Percentiles rank a stretch among this genome's conserved stretches.
phyloP scores from a whole-genome alignment of 1,140 invertebrate genomes.

The Physella acuta region DNA sequence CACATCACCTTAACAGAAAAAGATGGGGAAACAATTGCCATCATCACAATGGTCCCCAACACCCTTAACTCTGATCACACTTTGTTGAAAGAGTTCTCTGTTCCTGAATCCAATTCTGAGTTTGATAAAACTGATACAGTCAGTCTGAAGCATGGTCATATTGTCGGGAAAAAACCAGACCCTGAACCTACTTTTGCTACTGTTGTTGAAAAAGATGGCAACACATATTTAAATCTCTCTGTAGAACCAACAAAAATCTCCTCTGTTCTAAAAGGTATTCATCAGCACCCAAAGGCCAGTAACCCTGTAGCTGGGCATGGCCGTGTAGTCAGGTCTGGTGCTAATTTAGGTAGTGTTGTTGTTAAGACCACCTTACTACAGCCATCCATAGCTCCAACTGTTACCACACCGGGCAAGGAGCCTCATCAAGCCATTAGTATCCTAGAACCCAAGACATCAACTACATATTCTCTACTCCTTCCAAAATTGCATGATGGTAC shows the following conservation, averaged over 20 bases:
- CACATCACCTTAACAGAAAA: constrained; percentile 14
- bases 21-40: constrained; percentile 13
- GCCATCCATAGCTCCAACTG: not conserved
- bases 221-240: constrained; percentile 11
- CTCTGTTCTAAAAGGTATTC: constrained; percentile 1
- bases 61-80: not conserved
- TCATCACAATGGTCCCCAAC: constrained; percentile 12
- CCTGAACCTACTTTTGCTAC: no score
- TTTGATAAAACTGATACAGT: no score
- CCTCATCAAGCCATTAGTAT: not conserved
- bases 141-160: not conserved
- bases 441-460: not conserved
- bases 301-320: constrained; percentile 10
- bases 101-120: no score
- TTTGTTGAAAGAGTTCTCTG: no score
- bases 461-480: constrained; percentile 1
- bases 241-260: constrained; percentile 20
- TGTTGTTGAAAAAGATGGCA: constrained; percentile 11
- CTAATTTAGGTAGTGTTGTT: not conserved
- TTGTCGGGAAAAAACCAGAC: no score
- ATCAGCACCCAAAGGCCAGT: not conserved
- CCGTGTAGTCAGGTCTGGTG: not conserved
- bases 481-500: not conserved
- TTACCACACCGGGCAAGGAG: not conserved
- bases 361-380: constrained; percentile 2